phyloP scores from a whole-genome alignment of 1,140 invertebrate species.

The Pararge aegeria region DNA sequence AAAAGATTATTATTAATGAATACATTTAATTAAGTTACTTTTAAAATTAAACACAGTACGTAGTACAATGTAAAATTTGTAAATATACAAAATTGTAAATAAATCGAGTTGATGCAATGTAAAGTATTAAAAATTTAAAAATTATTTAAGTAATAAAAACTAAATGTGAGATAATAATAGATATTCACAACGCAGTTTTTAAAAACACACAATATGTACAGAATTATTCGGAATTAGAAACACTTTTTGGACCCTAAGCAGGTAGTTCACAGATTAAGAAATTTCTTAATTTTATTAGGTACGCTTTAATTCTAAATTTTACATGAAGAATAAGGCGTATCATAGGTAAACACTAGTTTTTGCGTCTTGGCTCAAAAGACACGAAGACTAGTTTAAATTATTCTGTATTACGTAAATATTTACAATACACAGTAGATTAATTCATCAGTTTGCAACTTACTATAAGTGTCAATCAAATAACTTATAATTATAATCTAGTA shows the following conservation, averaged over 20 bases:
- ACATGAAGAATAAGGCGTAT: not conserved
- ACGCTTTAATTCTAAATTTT: not conserved
- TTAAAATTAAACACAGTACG: not conserved
- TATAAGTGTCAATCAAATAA: not conserved
- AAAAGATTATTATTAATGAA: not conserved
- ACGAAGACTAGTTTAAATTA: conserved; percentile 43
- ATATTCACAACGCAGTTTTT: not conserved
- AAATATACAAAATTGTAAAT: conserved; percentile 8
- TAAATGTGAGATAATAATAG: not conserved
- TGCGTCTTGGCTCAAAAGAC: conserved; percentile 68
- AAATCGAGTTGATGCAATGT: not conserved
- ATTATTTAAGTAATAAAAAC: not conserved
- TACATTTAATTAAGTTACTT: not conserved
- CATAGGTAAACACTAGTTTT: conserved; percentile 42
- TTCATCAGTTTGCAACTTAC: not conserved
- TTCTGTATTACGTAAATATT: not conserved
- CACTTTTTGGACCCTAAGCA: conserved; percentile 37
- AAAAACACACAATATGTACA: not conserved
- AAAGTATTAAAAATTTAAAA: too few species aligned
- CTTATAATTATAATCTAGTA: not conserved
- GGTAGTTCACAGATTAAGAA: not conserved
- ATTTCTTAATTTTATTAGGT: too few species aligned
- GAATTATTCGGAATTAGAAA: not conserved
- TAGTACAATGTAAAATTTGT: not conserved
- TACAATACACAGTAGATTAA: not conserved